phyloP scores from a whole-genome alignment of 2,797 vertebrate species.

The Columba guinea region DNA sequence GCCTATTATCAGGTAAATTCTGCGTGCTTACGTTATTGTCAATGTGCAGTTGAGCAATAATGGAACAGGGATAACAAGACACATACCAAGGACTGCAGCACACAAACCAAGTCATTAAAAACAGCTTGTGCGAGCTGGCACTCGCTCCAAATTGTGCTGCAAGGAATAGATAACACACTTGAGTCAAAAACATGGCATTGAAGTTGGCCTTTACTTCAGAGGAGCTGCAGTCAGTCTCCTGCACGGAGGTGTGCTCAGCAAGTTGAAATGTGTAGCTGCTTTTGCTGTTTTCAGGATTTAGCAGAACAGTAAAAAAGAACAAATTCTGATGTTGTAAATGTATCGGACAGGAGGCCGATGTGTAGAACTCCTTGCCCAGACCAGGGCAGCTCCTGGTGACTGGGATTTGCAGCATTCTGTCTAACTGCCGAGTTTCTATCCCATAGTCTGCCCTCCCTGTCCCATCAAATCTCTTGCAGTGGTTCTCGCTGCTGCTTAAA shows the following conservation, averaged over 20 bases:
- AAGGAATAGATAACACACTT: background rate
- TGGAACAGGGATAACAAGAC: background rate
- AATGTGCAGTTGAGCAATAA: background rate
- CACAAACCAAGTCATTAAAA: background rate
- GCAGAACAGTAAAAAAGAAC: background rate
- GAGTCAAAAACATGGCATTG: background rate
- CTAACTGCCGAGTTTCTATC: background rate
- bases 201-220: background rate
- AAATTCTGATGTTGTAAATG: background rate
- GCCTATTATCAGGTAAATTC: constrained; percentile 89
- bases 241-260: background rate
- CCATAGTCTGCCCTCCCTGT: background rate
- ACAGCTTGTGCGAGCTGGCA: background rate
- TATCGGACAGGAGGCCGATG: background rate
- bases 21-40: background rate
- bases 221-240: background rate
- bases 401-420: background rate
- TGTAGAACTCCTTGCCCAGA: background rate
- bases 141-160: background rate
- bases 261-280: background rate
- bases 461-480: background rate
- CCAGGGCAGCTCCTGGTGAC: fast-evolving
- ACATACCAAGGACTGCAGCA: background rate
- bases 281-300: background rate
- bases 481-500: background rate